Evolutionary conservation across 2,888 invertebrate genomes (phyloP).

Genomic region (Pherbina coryleti): DNA sequence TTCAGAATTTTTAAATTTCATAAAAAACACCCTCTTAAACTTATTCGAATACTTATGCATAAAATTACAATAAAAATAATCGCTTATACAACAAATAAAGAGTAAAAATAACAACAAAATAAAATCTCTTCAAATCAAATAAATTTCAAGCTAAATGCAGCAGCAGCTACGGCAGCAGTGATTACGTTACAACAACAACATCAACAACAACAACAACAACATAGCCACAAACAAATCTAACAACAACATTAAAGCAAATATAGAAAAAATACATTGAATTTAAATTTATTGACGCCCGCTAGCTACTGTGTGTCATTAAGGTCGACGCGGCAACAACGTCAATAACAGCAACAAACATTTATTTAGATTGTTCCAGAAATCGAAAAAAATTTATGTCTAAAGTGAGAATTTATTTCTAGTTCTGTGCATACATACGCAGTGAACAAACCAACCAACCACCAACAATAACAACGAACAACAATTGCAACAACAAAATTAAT

Average conservation of each 20-base stretch:
- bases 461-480: no score
- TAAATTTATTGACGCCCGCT: constrained; percentile 32
- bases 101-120: constrained; percentile 31
- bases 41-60: constrained; percentile 31
- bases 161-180: neutral
- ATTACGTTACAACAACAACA: constrained; percentile 33
- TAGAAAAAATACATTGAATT: constrained; percentile 27
- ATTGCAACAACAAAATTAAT: no score
- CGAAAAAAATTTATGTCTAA: constrained; percentile 11
- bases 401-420: neutral
- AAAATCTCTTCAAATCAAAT: constrained; percentile 28
- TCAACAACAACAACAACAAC: constrained; percentile 28
- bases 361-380: constrained; percentile 19
- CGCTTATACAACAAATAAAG: constrained; percentile 15
- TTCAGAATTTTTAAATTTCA: neutral
- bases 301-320: neutral
- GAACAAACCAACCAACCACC: no score
- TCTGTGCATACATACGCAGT: no score
- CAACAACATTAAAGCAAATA: constrained; percentile 4
- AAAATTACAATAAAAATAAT: constrained; percentile 38
- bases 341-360: constrained; percentile 12
- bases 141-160: constrained; percentile 43
- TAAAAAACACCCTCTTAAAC: neutral
- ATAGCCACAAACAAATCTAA: constrained; percentile 13
- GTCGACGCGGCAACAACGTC: constrained; percentile 9